Conservation (phyloP, 2,113 vertebrate genomes). For the Sebastes fasciatus region DNA sequence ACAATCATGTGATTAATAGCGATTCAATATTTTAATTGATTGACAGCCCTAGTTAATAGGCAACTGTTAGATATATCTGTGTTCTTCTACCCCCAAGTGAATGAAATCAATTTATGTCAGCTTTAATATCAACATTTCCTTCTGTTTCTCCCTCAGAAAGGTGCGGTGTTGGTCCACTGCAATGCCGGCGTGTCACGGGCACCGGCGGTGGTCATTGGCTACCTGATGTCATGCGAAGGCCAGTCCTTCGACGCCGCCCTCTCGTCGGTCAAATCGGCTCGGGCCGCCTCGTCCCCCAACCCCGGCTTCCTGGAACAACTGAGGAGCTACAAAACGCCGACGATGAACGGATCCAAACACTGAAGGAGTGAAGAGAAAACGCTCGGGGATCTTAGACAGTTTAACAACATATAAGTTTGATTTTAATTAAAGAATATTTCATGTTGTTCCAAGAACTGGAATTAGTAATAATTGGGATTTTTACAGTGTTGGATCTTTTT, state of each 20-base stretch:
- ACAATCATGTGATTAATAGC: no score
- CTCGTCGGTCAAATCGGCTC: constrained; percentile 90
- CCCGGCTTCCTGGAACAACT: constrained; percentile 95
- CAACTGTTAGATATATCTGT: background rate
- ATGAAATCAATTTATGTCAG: background rate
- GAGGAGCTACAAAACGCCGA: constrained; percentile 31
- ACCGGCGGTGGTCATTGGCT: constrained; percentile 90
- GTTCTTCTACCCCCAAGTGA: constrained; percentile 6
- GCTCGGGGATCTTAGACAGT: background rate
- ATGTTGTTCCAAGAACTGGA: background rate
- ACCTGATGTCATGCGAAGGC: constrained; percentile 91
- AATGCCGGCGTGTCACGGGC: constrained; percentile 95
- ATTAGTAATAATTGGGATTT: background rate
- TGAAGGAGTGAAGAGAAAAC: constrained; percentile 2
- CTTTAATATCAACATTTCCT: background rate
- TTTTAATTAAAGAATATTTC: constrained; percentile 1
- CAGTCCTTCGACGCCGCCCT: constrained; percentile 89
- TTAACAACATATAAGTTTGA: background rate
- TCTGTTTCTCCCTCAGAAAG: constrained; percentile 83
- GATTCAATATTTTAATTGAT: no score
- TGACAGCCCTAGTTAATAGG: no score
- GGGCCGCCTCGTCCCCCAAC: constrained; percentile 90
- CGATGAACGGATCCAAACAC: constrained; percentile 52
- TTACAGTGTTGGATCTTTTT: background rate
- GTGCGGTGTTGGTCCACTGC: constrained; percentile 94